These are phyloP conservation scores for Myripristis murdjan DNA, from an alignment of 2,797 vertebrate genomes.

Conservation along the genomic window DNA sequence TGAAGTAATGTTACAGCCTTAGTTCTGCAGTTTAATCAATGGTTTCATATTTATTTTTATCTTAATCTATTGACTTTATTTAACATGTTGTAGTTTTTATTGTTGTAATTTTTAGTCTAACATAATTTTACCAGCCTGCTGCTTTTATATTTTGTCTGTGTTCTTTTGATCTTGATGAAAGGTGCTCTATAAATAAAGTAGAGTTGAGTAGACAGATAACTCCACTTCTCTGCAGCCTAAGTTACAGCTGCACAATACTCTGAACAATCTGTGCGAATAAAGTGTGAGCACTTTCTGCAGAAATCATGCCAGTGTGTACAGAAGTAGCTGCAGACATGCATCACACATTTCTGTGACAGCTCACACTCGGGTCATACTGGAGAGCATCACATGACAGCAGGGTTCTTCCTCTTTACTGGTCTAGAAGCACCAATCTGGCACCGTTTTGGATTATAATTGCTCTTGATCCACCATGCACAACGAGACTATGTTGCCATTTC, in stretches of 20 bases:
- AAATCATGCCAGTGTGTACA: not conserved
- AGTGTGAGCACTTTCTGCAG: slow-evolving; percentile 5
- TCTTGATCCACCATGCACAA: not conserved
- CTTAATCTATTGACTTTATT: too few species aligned
- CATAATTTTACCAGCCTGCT: too few species aligned
- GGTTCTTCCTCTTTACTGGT: slow-evolving; percentile 78
- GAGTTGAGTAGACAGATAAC: not conserved
- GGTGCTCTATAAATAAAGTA: too few species aligned
- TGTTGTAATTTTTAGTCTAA: too few species aligned
- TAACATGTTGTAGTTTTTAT: too few species aligned
- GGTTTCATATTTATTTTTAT: too few species aligned
- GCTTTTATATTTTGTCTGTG: too few species aligned
- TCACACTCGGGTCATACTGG: slow-evolving; percentile 45
- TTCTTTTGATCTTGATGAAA: too few species aligned
- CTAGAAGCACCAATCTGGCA: slow-evolving; percentile 3
- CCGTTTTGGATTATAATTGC: not conserved
- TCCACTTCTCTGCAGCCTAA: not conserved
- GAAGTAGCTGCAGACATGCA: not conserved
- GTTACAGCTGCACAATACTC: not conserved
- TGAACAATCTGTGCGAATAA: not conserved
- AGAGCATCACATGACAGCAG: slow-evolving; percentile 77
- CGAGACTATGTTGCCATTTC: not conserved
- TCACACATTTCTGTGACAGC: slow-evolving; percentile 47
- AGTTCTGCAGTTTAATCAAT: too few species aligned
- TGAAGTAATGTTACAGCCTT: too few species aligned